Evolutionary conservation across 2,113 vertebrate genomes (phyloP).

Genomic region (Oceanites oceanicus): DNA sequence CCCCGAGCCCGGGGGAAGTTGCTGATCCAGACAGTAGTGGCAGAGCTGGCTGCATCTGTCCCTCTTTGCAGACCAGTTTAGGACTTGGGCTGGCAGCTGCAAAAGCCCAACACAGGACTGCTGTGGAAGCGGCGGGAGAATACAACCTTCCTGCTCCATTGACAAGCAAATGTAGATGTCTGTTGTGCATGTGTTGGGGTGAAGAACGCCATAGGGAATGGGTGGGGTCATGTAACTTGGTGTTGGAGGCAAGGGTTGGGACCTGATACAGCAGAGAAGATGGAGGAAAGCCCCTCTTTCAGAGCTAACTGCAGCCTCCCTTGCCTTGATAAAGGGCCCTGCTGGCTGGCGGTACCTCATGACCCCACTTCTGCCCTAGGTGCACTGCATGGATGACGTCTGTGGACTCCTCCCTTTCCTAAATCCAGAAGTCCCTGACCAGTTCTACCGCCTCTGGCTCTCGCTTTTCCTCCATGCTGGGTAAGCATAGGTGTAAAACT

Average conservation of each 20-base stretch:
- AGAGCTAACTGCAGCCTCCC: not conserved
- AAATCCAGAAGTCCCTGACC: constrained; percentile 96
- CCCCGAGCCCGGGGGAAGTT: not conserved
- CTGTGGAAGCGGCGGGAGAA: not conserved
- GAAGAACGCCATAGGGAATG: not conserved
- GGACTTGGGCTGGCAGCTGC: not conserved
- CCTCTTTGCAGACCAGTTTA: no score
- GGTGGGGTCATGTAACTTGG: not conserved
- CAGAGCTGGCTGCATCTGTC: not conserved
- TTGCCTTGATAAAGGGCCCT: not conserved
- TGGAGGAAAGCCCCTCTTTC: not conserved
- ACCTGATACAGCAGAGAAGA: not conserved
- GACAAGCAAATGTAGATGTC: rapidly evolving
- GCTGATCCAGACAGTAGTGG: not conserved
- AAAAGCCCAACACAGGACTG: not conserved
- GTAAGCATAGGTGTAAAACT: constrained; percentile 67
- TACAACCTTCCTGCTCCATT: rapidly evolving
- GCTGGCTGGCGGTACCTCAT: not conserved
- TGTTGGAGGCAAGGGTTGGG: not conserved
- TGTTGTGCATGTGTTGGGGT: not conserved
- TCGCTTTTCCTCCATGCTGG: constrained; percentile 97
- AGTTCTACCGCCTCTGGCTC: constrained; percentile 98
- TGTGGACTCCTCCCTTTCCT: constrained; percentile 97
- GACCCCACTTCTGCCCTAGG: constrained; percentile 70
- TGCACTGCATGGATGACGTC: constrained; percentile 98